These are phyloP conservation scores for Lycaon pictus DNA, from an alignment of 2,113 vertebrate species.

Conservation along the genomic window DNA sequence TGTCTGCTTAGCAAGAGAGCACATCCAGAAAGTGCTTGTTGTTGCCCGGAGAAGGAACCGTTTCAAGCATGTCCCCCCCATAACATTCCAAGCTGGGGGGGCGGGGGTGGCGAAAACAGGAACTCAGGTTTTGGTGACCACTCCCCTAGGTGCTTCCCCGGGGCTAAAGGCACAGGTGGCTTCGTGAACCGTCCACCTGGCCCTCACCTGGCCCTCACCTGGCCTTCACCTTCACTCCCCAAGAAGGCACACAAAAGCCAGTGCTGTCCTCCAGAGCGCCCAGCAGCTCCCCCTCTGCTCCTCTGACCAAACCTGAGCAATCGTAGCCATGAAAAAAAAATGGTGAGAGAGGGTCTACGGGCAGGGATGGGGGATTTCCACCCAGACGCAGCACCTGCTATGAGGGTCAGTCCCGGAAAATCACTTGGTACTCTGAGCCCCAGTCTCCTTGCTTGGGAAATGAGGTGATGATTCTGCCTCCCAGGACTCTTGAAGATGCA, in stretches of 20 bases:
- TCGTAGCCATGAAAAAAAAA: background rate
- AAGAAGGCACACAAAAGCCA: background rate
- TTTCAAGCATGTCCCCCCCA: slow-evolving; percentile 14
- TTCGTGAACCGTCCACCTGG: background rate
- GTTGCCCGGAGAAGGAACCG: slow-evolving; percentile 79
- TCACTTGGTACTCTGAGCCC: background rate
- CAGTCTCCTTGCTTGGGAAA: background rate
- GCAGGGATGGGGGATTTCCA: background rate
- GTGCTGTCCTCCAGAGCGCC: background rate
- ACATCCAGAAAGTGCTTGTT: slow-evolving; percentile 57
- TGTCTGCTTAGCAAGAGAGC: slow-evolving; percentile 74
- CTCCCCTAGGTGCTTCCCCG: fast-evolving
- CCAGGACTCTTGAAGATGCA: background rate
- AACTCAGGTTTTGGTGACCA: fast-evolving
- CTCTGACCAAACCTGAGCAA: background rate
- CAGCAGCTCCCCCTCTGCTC: background rate
- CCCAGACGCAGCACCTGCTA: background rate
- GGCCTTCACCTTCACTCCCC: background rate
- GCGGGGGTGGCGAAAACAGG: fast-evolving
- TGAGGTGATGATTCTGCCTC: background rate
- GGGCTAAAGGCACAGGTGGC: background rate
- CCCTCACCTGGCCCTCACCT: background rate
- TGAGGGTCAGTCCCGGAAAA: background rate
- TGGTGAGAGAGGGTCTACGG: fast-evolving
- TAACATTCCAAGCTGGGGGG: background rate